Conservation (phyloP, 2,113 vertebrate species). For the Hippolais icterina region DNA sequence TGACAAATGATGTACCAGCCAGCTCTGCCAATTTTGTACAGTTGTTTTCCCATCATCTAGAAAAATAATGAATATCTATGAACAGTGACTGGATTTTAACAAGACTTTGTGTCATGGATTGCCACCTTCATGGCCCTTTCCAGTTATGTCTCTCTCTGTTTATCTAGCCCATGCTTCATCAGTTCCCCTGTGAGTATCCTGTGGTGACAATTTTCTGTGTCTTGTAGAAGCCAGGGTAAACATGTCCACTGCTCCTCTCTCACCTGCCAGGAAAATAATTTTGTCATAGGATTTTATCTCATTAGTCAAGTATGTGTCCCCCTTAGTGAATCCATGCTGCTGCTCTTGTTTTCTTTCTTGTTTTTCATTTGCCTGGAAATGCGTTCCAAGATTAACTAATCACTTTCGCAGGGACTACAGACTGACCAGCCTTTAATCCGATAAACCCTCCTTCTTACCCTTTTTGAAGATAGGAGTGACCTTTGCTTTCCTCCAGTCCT, state of each 20-base stretch:
- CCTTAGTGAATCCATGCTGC: background rate
- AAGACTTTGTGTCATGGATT: accelerated
- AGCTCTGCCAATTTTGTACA: background rate
- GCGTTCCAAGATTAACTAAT: background rate
- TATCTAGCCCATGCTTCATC: background rate
- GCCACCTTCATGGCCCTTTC: background rate
- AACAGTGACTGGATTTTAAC: background rate
- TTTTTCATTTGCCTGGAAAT: background rate
- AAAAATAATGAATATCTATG: background rate
- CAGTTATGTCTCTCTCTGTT: background rate
- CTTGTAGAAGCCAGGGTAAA: background rate
- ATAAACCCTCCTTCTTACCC: accelerated
- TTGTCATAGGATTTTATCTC: background rate
- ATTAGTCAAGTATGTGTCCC: accelerated
- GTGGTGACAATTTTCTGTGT: background rate
- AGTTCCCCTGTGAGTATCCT: background rate
- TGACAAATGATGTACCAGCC: background rate
- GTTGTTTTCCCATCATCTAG: background rate
- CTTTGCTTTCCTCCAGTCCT: background rate
- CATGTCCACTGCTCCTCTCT: no score
- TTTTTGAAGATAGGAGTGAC: background rate
- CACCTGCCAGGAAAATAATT: background rate
- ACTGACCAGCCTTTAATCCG: background rate
- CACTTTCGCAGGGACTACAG: background rate
- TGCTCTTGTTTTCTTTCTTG: background rate